These are phyloP conservation scores for Spheniscus humboldti DNA, from an alignment of 2,797 vertebrate genomes.

Conservation along the genomic window DNA sequence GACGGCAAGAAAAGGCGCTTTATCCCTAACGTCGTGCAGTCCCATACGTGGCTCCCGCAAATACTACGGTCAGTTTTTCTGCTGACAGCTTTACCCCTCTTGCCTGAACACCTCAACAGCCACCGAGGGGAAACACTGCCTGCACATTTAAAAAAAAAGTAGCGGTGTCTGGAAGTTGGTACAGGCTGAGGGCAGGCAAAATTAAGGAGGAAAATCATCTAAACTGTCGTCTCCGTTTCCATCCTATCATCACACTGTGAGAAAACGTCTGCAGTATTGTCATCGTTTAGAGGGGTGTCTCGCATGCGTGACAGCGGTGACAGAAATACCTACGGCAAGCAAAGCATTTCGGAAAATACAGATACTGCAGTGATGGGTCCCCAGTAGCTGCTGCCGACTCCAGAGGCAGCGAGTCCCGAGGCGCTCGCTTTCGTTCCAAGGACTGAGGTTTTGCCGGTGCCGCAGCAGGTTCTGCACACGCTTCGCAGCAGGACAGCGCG, in stretches of 20 bases:
- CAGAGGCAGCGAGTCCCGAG: neutral
- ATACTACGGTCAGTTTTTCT: rapidly evolving
- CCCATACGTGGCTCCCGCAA: neutral
- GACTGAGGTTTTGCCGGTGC: neutral
- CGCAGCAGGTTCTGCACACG: neutral
- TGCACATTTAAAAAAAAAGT: neutral
- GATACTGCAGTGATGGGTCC: rapidly evolving
- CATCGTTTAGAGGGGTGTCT: neutral
- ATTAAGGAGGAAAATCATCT: neutral
- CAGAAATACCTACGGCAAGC: neutral
- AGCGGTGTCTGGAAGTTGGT: neutral
- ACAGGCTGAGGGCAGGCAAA: neutral
- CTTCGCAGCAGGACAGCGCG: neutral
- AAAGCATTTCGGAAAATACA: rapidly evolving
- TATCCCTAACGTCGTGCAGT: rapidly evolving
- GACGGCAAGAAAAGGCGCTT: rapidly evolving
- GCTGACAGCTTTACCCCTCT: rapidly evolving
- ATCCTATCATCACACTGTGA: neutral
- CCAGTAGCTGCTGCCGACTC: neutral
- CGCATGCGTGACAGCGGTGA: rapidly evolving
- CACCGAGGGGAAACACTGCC: neutral
- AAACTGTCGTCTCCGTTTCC: neutral
- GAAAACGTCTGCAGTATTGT: rapidly evolving
- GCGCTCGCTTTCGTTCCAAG: neutral
- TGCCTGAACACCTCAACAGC: neutral